Base-by-base conservation (phyloP, 2,888 invertebrate species). In the Augochlorella aurata region DNA sequence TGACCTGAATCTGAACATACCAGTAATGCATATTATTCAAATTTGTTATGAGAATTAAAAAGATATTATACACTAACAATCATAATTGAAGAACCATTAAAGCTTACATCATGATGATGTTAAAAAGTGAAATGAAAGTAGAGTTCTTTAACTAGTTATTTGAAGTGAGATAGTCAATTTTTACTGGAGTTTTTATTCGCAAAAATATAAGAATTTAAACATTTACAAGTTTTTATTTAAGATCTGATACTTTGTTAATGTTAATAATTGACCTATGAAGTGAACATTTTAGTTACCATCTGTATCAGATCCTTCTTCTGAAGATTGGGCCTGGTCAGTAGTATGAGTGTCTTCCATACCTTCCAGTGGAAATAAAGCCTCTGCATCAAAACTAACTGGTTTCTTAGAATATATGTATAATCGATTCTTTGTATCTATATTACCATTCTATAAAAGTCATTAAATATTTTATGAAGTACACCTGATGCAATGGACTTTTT, bases 291-390 rank as follows among this genome's bases (percentile, higher is more conserved):
- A 58, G 94, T 94, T 93, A 97, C 97, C 96, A 93, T 97, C 97
- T 67, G 96, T 96, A 93, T 97, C 97, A 86, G 96, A 96, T 86
- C 96, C 96, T 79, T 97, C 96, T 86, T 95, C 95, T 8, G 90
- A 92, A 49, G 89, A 88, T 85, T 87, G 90, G 45, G 85, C 67
- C n/a, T 88, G 87, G 24, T 88, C 89, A 58, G 87, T 86, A 0
- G 94, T 94, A 70, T 90, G 86, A 24, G 85, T 89, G 54, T 94
- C 94, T 88, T 96, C 96, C 94, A 95, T 95, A 72, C 96, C 97
- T 93, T 98, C 98, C 89, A 98, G 94, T 89, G 96, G 96, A 91
- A 98, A 97, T 83, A 97, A 94, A 79, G 96, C 96, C 93, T 97
- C 97, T 16, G 96, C 95, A 89, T 96, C 96, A 79, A 95, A 93